Evolutionary conservation across 2,888 invertebrate species (phyloP).

Genomic region (Hyalella azteca): DNA sequence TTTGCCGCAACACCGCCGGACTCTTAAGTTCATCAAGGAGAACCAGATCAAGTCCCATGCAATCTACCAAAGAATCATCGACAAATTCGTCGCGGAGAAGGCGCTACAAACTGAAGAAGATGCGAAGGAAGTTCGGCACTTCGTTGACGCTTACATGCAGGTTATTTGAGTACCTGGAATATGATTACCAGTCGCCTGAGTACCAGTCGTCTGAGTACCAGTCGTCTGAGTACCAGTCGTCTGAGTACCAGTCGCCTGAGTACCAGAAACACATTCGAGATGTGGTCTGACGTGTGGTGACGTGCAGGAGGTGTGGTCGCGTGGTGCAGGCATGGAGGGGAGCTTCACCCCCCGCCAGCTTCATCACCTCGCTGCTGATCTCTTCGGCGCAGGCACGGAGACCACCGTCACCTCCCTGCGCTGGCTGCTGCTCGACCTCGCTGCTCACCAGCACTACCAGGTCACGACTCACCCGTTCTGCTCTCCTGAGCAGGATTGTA

Average conservation of each 20-base stretch:
- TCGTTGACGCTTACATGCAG: conserved; percentile 22
- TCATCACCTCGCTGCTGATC: conserved; percentile 77
- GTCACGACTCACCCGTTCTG: conserved; percentile 62
- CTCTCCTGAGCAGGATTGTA: no score
- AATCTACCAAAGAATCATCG: conserved; percentile 74
- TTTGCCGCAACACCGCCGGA: conserved; percentile 70
- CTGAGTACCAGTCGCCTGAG: neutral
- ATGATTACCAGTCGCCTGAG: neutral
- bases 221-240: no score
- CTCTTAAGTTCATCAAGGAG: conserved; percentile 72
- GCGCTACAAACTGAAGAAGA: neutral
- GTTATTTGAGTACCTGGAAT: neutral
- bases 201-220: no score
- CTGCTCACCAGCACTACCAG: conserved; percentile 72
- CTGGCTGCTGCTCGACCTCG: conserved; percentile 82
- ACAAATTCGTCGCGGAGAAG: conserved; percentile 57
- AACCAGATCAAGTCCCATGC: conserved; percentile 74
- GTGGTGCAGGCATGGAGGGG: conserved; percentile 55
- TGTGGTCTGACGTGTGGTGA: no score
- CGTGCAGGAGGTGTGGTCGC: neutral
- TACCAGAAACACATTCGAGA: no score
- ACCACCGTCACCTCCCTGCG: conserved; percentile 75
- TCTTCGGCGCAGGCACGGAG: conserved; percentile 86
- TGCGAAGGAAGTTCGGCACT: neutral
- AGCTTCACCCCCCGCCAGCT: conserved; percentile 74